Conservation (phyloP, 2,113 vertebrate genomes). For the Phasianus colchicus region DNA sequence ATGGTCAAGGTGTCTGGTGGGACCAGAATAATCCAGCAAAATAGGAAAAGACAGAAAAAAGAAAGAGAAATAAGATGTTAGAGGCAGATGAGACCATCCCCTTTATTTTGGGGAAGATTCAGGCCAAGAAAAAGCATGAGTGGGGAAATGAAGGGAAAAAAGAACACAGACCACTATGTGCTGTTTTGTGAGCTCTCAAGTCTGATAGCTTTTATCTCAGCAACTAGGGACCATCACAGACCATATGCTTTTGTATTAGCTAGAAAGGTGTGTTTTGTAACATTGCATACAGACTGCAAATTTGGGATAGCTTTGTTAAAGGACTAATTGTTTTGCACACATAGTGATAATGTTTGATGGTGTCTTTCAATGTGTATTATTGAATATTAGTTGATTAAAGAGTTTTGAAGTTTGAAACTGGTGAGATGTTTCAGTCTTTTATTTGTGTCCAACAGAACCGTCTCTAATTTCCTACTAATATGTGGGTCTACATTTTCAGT, state of each 20-base stretch:
- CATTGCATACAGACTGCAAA: background rate
- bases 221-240: accelerated
- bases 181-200: background rate
- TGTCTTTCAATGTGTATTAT: background rate
- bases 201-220: background rate
- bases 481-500: background rate
- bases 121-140: background rate
- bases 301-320: background rate
- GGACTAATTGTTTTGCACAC: background rate
- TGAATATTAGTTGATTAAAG: background rate
- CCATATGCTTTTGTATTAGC: accelerated
- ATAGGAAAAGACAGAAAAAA: background rate
- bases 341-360: background rate
- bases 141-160: background rate
- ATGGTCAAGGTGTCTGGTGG: background rate
- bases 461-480: background rate
- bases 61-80: background rate
- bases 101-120: background rate
- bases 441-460: background rate
- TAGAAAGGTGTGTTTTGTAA: background rate
- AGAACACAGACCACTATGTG: background rate
- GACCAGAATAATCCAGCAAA: background rate
- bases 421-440: background rate
- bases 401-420: background rate
- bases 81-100: accelerated